These are phyloP conservation scores for Gryllus longicercus DNA, from an alignment of 2,888 invertebrate genomes.

Conservation along the genomic window DNA sequence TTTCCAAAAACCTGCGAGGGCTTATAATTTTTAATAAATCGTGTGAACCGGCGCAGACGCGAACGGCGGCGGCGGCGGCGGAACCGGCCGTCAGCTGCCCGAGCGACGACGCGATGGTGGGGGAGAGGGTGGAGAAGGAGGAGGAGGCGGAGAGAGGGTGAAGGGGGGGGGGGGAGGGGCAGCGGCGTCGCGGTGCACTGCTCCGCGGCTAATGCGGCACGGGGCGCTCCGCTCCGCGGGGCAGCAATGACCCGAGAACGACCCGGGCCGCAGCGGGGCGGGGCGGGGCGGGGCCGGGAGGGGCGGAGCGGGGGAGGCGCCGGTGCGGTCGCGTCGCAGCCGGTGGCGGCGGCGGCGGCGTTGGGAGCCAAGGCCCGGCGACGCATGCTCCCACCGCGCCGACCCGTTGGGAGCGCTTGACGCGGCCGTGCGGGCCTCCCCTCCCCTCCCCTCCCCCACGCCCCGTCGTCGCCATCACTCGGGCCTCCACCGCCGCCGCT, in stretches of 20 bases:
- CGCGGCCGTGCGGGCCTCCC: background rate
- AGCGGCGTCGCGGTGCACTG: slow-evolving; percentile 6
- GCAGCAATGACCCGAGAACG: background rate
- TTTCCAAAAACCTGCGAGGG: too few species aligned
- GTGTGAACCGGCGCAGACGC: too few species aligned
- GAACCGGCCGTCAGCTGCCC: too few species aligned
- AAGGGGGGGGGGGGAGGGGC: background rate
- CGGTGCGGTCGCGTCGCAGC: background rate
- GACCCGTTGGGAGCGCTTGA: background rate
- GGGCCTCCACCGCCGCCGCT: background rate
- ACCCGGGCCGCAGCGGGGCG: background rate
- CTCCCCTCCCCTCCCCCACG: background rate
- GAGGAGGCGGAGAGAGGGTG: background rate
- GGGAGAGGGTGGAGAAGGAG: too few species aligned
- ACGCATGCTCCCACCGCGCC: background rate
- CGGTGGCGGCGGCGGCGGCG: background rate
- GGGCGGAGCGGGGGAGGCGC: background rate
- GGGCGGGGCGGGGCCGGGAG: background rate
- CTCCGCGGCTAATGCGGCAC: background rate
- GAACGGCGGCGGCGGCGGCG: too few species aligned
- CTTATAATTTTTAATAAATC: too few species aligned
- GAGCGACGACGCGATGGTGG: too few species aligned
- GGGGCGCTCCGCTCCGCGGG: background rate
- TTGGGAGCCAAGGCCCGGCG: background rate
- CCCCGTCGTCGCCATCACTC: background rate